Conservation (phyloP, 1,140 invertebrate genomes). For the Argopecten irradians region DNA sequence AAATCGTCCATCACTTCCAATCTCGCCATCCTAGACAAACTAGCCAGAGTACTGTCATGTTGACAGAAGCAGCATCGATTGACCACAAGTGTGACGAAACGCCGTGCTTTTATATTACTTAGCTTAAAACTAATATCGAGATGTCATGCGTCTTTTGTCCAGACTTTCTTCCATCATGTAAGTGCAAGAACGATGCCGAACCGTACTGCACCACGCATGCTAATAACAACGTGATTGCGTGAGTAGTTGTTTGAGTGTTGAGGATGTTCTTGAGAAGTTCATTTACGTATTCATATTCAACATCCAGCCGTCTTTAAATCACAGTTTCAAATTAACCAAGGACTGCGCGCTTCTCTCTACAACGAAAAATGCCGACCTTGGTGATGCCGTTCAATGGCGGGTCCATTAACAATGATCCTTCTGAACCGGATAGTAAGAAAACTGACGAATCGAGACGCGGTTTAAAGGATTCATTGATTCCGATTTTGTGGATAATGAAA, state of each 20-base stretch:
- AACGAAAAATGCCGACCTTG: background rate
- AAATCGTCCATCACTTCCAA: background rate
- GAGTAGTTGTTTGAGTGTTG: background rate
- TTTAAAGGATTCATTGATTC: slow-evolving; percentile 21
- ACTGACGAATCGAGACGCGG: slow-evolving; percentile 11
- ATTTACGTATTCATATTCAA: background rate
- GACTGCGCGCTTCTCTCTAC: background rate
- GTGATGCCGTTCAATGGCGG: background rate
- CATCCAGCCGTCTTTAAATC: background rate
- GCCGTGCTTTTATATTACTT: background rate
- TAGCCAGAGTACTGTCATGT: background rate
- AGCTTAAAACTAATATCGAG: background rate
- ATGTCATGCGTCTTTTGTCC: background rate
- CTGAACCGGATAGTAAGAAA: background rate
- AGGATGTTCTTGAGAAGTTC: background rate
- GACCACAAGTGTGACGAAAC: background rate
- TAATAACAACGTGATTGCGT: background rate
- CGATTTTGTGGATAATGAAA: slow-evolving; percentile 45
- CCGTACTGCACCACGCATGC: background rate
- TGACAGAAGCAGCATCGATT: slow-evolving; percentile 1
- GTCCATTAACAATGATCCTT: background rate
- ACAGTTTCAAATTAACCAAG: background rate
- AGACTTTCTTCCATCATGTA: background rate
- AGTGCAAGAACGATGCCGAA: background rate
- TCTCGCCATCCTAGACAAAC: background rate